Base-by-base conservation (phyloP, 2,888 invertebrate species). In the Sarcophaga caerulescens region DNA sequence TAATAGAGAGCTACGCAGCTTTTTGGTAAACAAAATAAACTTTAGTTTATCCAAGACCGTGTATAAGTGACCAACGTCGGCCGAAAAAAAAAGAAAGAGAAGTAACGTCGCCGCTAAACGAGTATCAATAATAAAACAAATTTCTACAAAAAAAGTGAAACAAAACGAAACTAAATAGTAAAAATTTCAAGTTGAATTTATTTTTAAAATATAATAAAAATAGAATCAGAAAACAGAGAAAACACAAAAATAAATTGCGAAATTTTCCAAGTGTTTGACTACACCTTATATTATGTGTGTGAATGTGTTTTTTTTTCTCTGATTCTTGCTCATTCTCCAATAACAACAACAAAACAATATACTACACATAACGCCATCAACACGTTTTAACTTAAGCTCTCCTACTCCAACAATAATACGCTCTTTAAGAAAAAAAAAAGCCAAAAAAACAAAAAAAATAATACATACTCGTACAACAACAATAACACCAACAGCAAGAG, bases 1-100 rank as follows among this genome's bases (percentile, higher is more conserved):
- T 74, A 63, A 19, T 63, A 52, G 52, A 63, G 70, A 74, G 63
- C 78, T 85, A 82, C 84, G 82, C 78, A 85, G 81, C 78, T 81
- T 87, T 85, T 78, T 69, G 69, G 82, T 65, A 65, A 73, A 57
- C 65, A 75, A 70, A 45, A 70, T 45, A 73, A 87, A 87, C 81
- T 87, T 88, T 81, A 89, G 89, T 89, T 88, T 87, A 87, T 86
- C 85, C 85, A 88, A 88, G 88, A 87, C 85, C 86, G 88, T 83
- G 86, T 71, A 75, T 81, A 83, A 4, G 70, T 88, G 83, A 85
- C 85, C 85, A 85, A 85, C 78, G 84, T 66, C 70, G 65, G 69
- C 81, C 12, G 76, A 84, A 84, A 83, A 52, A 17, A 12, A 52
- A 52, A 52, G 17, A 52, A 17, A 52, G 17, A 52, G 3, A 52